Evolutionary conservation across 2,113 vertebrate genomes (phyloP), one percentile per base, ranked within the genome.

Genomic region (Pelecanus crispus): DNA sequence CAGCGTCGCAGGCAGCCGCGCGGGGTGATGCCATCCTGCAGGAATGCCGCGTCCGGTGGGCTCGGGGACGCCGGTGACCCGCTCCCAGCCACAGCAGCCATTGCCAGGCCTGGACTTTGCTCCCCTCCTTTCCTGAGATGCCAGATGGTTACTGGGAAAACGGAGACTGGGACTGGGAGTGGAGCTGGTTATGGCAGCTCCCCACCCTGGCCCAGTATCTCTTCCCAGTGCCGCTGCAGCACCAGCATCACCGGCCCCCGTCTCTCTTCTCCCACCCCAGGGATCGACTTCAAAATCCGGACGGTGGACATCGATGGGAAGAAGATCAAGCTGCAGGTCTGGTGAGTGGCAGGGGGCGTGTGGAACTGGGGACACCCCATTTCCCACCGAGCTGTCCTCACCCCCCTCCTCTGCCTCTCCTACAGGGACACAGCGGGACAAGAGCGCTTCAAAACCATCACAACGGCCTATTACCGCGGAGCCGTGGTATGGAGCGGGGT

Each of bases 391-490:
- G 50, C 52, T 11, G 47, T 10, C 20, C 25, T 87, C 50, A 38
- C 24, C 32, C 24, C 52, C 24, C 29, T n/a, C 24, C 29, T n/a
- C 73, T 50, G 17, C 20, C 31, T 55, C 73, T 61, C 95, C 73
- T 25, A 1, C 92, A 99, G 99, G 99, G 99, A 99, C 97, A 99
- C 99, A 5, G 99, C 99, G 3, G 99, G 99, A 40, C 99, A 99
- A 89, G 99, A 99, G 81, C 98, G 99, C 74, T 99, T 99, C 97
- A 99, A 99, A 98, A 99, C 99, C 63, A 99, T 99, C 95, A 99
- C 99, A 2, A 99, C 99, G 0, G 99, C 99, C 14, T 99, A 99
- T 96, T 99, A 99, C 98, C 98, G 99, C 31, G 99, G 99, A 96
- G 99, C 99, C n/a, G 99, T 99, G 99, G 99, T 99, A 98, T 25